A percentile compares a stretch with the other conserved stretches of the same genome.
Evolutionary conservation across 2,797 vertebrate genomes (phyloP).

Genomic region (Champsocephalus gunnari): DNA sequence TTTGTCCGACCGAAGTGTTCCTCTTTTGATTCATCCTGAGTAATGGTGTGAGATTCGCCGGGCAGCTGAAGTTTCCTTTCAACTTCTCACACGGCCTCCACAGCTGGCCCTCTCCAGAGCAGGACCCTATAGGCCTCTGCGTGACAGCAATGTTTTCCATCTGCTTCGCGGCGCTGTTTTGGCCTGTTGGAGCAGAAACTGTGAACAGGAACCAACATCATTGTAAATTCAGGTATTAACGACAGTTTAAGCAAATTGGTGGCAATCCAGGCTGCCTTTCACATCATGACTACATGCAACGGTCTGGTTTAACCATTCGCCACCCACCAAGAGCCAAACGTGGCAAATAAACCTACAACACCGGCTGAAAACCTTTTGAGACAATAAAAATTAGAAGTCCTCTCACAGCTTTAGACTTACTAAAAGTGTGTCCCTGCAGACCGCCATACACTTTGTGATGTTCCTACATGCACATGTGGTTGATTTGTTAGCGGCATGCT

Average conservation of each 20-base stretch:
- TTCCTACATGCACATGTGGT: neutral
- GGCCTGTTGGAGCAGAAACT: slow-evolving; percentile 4
- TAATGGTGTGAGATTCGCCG: slow-evolving; percentile 88
- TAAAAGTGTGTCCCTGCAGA: neutral
- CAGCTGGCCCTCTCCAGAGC: slow-evolving; percentile 69
- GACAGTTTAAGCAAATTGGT: slow-evolving; percentile 13
- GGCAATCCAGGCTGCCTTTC: neutral
- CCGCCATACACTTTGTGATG: neutral
- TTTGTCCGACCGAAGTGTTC: slow-evolving; percentile 69
- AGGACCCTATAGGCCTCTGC: slow-evolving; percentile 41
- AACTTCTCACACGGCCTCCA: slow-evolving; percentile 72
- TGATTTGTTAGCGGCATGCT: neutral
- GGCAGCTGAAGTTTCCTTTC: slow-evolving; percentile 79
- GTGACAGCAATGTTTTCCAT: slow-evolving; percentile 53
- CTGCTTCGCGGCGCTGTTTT: slow-evolving; percentile 31
- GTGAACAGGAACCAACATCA: slow-evolving; percentile 1
- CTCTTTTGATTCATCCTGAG: slow-evolving; percentile 90
- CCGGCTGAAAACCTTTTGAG: neutral
- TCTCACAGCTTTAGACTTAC: neutral
- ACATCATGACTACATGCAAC: neutral
- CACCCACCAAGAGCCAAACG: slow-evolving; percentile 5
- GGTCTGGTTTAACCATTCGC: neutral
- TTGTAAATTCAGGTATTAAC: slow-evolving; percentile 21
- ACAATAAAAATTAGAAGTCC: neutral
- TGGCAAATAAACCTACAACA: neutral